Conservation (phyloP, 2,113 vertebrate species). For the Romanogobio albipinnatus region DNA sequence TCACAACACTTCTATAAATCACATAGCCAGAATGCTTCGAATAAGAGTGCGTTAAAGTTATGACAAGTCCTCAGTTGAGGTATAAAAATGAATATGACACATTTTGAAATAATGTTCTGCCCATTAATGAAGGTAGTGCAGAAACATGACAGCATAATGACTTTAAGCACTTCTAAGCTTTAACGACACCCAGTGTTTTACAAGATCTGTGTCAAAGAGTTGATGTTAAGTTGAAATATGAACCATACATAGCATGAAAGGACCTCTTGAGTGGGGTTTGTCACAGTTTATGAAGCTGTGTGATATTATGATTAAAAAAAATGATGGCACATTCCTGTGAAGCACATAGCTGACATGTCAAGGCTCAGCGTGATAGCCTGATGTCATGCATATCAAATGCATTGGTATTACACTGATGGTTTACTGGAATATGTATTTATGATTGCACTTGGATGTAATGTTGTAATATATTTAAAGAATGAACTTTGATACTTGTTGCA, state of each 20-base stretch:
- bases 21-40: slow-evolving; percentile 17
- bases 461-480: neutral
- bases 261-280: neutral
- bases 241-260: neutral
- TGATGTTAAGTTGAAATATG: slow-evolving; percentile 32
- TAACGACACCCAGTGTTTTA: neutral
- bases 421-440: neutral
- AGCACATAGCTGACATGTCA: slow-evolving; percentile 13
- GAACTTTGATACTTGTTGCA: neutral
- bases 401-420: neutral
- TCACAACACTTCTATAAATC: slow-evolving; percentile 44
- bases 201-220: slow-evolving; percentile 4
- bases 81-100: neutral
- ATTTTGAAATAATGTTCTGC: slow-evolving; percentile 7
- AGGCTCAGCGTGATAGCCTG: neutral
- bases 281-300: slow-evolving; percentile 1
- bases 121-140: neutral
- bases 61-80: slow-evolving; percentile 9
- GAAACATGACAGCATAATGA: slow-evolving; percentile 26
- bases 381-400: neutral
- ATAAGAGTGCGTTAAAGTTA: slow-evolving; percentile 19
- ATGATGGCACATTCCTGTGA: slow-evolving; percentile 17
- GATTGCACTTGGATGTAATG: slow-evolving; percentile 1
- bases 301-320: neutral
- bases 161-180: neutral